Percentiles rank a stretch among this genome's conserved stretches.
Evolutionary conservation across 2,888 invertebrate genomes (phyloP).

Genomic region (Drosophila cracens): DNA sequence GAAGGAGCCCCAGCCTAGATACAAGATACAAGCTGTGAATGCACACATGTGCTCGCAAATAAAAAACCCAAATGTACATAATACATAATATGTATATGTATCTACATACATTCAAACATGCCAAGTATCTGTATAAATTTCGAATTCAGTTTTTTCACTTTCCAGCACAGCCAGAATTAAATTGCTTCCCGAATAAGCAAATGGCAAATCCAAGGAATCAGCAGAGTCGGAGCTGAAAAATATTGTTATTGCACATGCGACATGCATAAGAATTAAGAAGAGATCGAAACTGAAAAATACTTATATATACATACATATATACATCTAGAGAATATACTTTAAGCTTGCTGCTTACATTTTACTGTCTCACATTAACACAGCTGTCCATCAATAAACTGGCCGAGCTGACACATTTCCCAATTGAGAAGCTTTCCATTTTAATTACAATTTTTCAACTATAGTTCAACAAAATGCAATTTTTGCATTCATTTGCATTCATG

Average conservation of each 20-base stretch:
- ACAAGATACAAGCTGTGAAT: conserved; percentile 10
- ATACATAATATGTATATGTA: neutral
- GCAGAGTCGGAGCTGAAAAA: conserved; percentile 49
- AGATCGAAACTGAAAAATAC: neutral
- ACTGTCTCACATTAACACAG: neutral
- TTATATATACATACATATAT: neutral
- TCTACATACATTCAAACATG: conserved; percentile 17
- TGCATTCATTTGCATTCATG: neutral
- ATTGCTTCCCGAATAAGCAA: conserved; percentile 38
- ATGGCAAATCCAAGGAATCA: conserved; percentile 63
- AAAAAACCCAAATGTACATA: conserved; percentile 12
- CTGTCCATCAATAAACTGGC: neutral
- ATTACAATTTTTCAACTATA: neutral
- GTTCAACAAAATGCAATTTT: neutral
- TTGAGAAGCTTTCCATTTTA: neutral
- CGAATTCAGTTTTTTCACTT: conserved; percentile 46
- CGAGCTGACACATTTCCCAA: neutral
- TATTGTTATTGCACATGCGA: conserved; percentile 74
- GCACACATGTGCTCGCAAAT: conserved; percentile 13
- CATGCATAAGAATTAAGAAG: conserved; percentile 66
- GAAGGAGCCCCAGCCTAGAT: conserved; percentile 44
- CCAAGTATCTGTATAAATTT: conserved; percentile 60
- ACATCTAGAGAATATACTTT: neutral
- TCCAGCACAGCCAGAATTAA: conserved; percentile 30
- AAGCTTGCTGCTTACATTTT: neutral